Evolutionary conservation across 1,140 invertebrate species (phyloP), one percentile per base, ranked within the genome.

Genomic region (Brachionus sp.): DNA sequence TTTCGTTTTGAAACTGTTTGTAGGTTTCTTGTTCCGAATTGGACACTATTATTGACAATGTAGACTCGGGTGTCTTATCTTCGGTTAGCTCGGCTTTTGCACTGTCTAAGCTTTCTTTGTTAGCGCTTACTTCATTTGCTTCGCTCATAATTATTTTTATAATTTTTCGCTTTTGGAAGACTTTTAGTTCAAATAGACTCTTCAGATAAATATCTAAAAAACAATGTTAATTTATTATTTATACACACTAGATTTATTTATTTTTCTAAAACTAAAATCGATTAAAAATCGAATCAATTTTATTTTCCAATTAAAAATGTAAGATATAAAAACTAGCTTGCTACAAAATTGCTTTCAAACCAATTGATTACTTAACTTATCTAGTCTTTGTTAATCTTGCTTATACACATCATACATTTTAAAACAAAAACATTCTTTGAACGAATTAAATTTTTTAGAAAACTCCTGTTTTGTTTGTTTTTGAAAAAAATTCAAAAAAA

Each of bases 1-100:
- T 75, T 75, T 75, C 70, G 29, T 75, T 44, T 39, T 75, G 70
- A 46, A 75, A 75, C 44, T 75, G 70, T 33, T 75, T 39, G 29
- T 75, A 75, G 16, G 37, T 10, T 46, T 75, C 70, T 75, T 75
- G 70, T 13, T 23, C 25, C 9, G 70, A 25, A 29, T 46, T 75
- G 23, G 39, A 10, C 19, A 75, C 70, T 23, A 75, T 75, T 44
- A 75, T 75, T 10, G 70, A 75, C 39, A 75, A 25, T 1, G 70
- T 46, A 6, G 37, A 29, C 46, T 2, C 44, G 7, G 39, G 10
- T 29, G 23, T 25, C 12, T 23, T 46, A 1, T 75, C 19, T 9
- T 75, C 42, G 7, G 1, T 25, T 39, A 16, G 2, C 23, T 75
- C 70, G 5, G 7, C 70, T 44, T 25, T 23, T 9, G 25, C 16